Conservation (phyloP, 2,797 vertebrate genomes). For the Heterohyrax brucei region DNA sequence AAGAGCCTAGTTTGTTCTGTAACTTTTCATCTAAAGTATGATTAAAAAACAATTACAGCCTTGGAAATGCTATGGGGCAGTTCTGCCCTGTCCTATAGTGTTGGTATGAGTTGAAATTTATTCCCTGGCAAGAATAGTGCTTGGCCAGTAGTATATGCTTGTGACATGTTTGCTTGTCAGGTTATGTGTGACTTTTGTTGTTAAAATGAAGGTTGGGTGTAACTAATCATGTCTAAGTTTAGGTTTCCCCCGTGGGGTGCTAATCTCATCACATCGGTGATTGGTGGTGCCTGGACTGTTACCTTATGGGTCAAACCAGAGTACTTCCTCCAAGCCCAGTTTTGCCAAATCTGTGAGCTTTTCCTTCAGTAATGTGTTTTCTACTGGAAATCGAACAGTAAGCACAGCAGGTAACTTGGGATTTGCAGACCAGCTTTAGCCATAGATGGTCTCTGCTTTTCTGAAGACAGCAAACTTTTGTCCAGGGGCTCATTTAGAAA, state of each 20-base stretch:
- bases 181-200: not conserved
- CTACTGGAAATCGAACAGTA: conserved; percentile 26
- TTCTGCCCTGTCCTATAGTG: no score
- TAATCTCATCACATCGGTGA: not conserved
- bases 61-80: not conserved
- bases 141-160: not conserved
- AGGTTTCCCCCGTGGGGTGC: not conserved
- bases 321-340: conserved; percentile 7
- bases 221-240: not conserved
- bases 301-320: not conserved
- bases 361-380: conserved; percentile 43
- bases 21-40: no score
- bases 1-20: no score
- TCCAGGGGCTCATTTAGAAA: not conserved
- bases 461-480: not conserved
- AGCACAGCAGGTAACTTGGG: not conserved
- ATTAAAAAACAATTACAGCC: not conserved
- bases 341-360: conserved; percentile 51
- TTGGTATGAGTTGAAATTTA: not conserved
- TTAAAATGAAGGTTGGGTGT: not conserved
- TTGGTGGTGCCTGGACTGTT: not conserved
- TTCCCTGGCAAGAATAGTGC: not conserved
- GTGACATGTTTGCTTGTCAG: not conserved
- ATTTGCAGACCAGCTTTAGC: not conserved
- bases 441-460: not conserved